These are phyloP conservation scores for Drosophila melanogaster DNA, from an alignment of 1,140 invertebrate genomes.

Conservation along the genomic window Release_6_plus_ISO1_MT NC_004354.4:20707501-20708000, in stretches of 20 bases:
- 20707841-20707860: constrained; percentile 7
- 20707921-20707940: constrained; percentile 38
- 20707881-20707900: constrained; percentile 26
- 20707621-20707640: constrained; percentile 18
- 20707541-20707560: constrained; percentile 51
- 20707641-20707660: constrained; percentile 53
- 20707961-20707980: constrained; percentile 59
- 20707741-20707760: too few relatives aligned
- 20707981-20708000: neutral
- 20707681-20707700: too few relatives aligned
- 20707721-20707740: neutral
- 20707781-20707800: too few relatives aligned
- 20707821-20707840: neutral
- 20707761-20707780: too few relatives aligned
- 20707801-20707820: neutral
- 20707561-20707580: constrained; percentile 50
- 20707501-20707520: constrained; percentile 24
- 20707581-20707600: neutral
- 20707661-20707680: neutral
- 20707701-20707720: neutral
- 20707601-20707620: neutral
- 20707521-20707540: constrained; percentile 48
- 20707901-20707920: constrained; percentile 47
- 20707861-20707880: constrained; percentile 14
- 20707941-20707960: constrained; percentile 48